phyloP scores from a whole-genome alignment of 2,888 invertebrate genomes.

The Dolichomitus sp. region DNA sequence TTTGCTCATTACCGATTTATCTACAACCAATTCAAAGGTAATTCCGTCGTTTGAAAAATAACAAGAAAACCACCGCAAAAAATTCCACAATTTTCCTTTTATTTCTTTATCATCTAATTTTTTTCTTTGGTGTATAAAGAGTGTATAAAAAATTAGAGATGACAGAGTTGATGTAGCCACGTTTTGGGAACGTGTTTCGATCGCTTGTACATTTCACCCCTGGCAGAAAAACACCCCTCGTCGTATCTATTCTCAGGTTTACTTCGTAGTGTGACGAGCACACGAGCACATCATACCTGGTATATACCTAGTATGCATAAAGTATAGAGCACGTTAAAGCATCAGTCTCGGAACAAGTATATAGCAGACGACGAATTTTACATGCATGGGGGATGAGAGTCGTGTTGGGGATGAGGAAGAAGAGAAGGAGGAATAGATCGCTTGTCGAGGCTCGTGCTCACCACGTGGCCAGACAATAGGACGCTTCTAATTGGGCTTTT shows the following conservation, averaged over 20 bases:
- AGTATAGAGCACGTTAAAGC: constrained; percentile 16
- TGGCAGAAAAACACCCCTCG: background rate
- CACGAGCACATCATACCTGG: constrained; percentile 63
- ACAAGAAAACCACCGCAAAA: background rate
- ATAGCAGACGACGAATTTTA: constrained; percentile 50
- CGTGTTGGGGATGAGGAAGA: constrained; percentile 41
- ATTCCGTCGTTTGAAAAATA: too few relatives aligned
- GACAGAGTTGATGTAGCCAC: constrained; percentile 30
- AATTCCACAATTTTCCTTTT: background rate
- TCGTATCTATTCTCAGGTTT: constrained; percentile 31
- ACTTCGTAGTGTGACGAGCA: constrained; percentile 64
- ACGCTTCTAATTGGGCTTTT: constrained; percentile 85
- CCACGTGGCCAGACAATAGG: constrained; percentile 85
- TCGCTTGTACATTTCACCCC: constrained; percentile 30
- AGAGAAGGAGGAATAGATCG: constrained; percentile 61
- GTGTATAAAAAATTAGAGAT: background rate
- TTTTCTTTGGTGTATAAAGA: background rate
- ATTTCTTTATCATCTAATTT: background rate
- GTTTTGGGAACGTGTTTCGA: constrained; percentile 56
- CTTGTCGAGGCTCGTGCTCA: constrained; percentile 82
- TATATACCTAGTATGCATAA: constrained; percentile 8
- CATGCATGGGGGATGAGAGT: constrained; percentile 62
- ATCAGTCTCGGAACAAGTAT: constrained; percentile 2
- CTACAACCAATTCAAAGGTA: background rate
- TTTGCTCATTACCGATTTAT: background rate